A percentile compares a stretch with the other conserved stretches of the same genome.
Evolutionary conservation across 2,797 vertebrate species (phyloP).

Genomic region (Sebastes nivosus): DNA sequence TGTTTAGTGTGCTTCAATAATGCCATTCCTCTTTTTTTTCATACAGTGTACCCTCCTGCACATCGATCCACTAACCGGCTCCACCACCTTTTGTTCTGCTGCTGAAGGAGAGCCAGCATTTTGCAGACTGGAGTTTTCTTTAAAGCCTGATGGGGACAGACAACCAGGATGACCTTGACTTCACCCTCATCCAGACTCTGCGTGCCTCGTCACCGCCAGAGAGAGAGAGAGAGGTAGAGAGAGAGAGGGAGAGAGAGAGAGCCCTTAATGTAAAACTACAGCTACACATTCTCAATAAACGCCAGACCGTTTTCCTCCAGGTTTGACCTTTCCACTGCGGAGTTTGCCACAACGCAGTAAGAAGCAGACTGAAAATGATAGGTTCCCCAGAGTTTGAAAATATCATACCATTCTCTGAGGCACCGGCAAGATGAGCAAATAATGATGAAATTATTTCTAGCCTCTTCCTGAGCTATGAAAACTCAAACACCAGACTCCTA

Average conservation of each 20-base stretch:
- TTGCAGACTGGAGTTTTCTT: constrained; percentile 64
- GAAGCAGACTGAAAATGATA: constrained; percentile 45
- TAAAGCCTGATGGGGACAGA: constrained; percentile 67
- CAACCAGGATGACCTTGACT: constrained; percentile 73
- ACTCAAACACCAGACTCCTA: not conserved
- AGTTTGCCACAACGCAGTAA: constrained; percentile 36
- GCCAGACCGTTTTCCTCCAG: constrained; percentile 45
- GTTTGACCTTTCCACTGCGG: constrained; percentile 71
- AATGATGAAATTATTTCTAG: constrained; percentile 40
- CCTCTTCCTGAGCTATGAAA: constrained; percentile 4
- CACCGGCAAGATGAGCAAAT: constrained; percentile 44
- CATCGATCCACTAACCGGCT: constrained; percentile 62
- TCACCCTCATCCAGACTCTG: constrained; percentile 53
- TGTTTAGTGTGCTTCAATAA: constrained; percentile 52
- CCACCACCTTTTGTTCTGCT: constrained; percentile 57
- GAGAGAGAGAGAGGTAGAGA: no score
- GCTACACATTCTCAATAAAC: constrained; percentile 67
- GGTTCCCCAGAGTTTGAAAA: constrained; percentile 51
- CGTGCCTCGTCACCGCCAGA: constrained; percentile 25
- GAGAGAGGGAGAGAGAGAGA: no score
- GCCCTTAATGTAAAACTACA: constrained; percentile 61
- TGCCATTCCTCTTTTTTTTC: constrained; percentile 38
- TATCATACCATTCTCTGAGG: constrained; percentile 42
- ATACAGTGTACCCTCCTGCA: constrained; percentile 32
- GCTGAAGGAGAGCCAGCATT: constrained; percentile 49